These are phyloP conservation scores for Endotricha flammealis DNA, from an alignment of 2,888 invertebrate genomes.

Conservation along the genomic window DNA sequence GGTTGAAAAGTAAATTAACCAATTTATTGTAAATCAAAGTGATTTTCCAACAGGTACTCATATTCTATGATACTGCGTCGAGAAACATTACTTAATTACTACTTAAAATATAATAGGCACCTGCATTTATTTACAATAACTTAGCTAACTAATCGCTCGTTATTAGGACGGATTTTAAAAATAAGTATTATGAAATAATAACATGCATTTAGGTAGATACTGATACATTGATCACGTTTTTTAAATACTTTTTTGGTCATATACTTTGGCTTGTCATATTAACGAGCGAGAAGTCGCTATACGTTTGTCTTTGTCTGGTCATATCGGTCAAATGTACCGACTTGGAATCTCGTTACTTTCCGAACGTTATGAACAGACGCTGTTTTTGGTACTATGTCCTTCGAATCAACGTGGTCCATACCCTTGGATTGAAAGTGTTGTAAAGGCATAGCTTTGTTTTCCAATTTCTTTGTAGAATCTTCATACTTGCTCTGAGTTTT, in stretches of 20 bases:
- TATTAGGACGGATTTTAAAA: conserved; percentile 53
- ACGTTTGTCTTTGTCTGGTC: conserved; percentile 38
- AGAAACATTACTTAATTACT: too few relatives aligned
- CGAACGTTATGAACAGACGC: conserved; percentile 34
- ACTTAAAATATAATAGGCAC: conserved; percentile 18
- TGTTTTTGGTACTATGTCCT: conserved; percentile 11
- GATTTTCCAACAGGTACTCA: too few relatives aligned
- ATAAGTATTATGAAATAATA: conserved; percentile 6
- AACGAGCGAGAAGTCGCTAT: conserved; percentile 58
- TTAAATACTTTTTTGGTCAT: conserved; percentile 20
- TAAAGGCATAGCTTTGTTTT: conserved; percentile 9
- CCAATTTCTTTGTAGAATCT: conserved; percentile 9
- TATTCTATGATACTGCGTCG: too few relatives aligned
- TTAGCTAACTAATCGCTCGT: conserved; percentile 46
- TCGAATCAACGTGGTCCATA: neutral
- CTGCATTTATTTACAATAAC: conserved; percentile 24
- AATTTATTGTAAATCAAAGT: too few relatives aligned
- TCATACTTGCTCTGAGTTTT: neutral
- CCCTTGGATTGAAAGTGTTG: conserved; percentile 18
- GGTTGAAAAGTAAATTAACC: too few relatives aligned
- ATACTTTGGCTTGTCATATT: conserved; percentile 56
- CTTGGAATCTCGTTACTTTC: conserved; percentile 54
- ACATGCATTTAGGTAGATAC: conserved; percentile 7
- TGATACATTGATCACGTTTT: conserved; percentile 3
- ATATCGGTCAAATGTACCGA: conserved; percentile 30